A percentile compares a stretch with the other conserved stretches of the same genome.
These are phyloP conservation scores for Drosophila ohnishii DNA, from an alignment of 1,140 invertebrate species.

Conservation along the genomic window DNA sequence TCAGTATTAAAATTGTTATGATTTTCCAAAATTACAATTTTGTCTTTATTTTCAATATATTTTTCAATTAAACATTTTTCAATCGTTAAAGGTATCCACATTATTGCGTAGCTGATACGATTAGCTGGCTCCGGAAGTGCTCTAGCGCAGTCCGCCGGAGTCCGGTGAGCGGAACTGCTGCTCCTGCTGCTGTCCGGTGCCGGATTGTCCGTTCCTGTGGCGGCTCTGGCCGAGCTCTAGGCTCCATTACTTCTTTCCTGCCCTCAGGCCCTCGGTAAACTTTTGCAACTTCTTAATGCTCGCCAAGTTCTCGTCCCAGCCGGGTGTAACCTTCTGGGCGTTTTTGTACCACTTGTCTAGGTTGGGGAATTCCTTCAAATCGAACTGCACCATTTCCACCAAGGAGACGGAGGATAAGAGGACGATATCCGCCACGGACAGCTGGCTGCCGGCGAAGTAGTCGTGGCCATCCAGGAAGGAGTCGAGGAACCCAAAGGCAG, in stretches of 20 bases:
- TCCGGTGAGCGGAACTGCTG: neutral
- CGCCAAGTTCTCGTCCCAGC: slow-evolving; percentile 62
- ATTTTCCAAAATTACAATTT: neutral
- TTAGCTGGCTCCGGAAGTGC: neutral
- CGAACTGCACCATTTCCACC: slow-evolving; percentile 86
- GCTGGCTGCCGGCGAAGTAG: slow-evolving; percentile 87
- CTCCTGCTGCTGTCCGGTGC: neutral
- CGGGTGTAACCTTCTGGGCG: slow-evolving; percentile 87
- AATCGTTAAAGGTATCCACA: neutral
- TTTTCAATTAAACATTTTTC: neutral
- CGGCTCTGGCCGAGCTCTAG: neutral
- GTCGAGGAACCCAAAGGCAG: slow-evolving; percentile 86
- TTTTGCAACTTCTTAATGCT: slow-evolving; percentile 25
- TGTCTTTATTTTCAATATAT: neutral
- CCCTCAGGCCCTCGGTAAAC: neutral
- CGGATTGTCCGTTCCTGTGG: neutral
- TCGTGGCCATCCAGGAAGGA: slow-evolving; percentile 86
- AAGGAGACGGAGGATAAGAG: slow-evolving; percentile 87
- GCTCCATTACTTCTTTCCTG: neutral
- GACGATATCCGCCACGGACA: slow-evolving; percentile 89
- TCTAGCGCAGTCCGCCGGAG: neutral
- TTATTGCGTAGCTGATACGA: neutral
- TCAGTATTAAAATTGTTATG: no score
- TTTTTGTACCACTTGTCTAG: slow-evolving; percentile 88
- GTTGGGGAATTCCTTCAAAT: slow-evolving; percentile 87